Conservation (phyloP, 2,113 vertebrate genomes). For the Cacatua alba region DNA sequence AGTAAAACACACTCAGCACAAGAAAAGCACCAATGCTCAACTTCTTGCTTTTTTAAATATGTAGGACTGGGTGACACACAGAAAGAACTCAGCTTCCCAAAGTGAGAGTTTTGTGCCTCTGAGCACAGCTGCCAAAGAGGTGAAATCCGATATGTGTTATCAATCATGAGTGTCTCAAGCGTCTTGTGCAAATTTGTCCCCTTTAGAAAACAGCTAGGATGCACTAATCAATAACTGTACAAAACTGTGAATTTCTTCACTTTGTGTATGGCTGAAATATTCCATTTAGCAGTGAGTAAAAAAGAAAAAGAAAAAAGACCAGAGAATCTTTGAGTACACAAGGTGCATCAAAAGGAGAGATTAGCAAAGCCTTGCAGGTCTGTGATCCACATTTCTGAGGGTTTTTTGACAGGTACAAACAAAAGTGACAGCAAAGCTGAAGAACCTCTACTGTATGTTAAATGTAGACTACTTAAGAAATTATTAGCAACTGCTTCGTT, state of each 20-base stretch:
- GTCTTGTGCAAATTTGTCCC: background rate
- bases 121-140: background rate
- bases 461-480: background rate
- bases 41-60: background rate
- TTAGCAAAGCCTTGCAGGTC: background rate
- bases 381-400: background rate
- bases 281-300: background rate
- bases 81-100: background rate
- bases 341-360: background rate
- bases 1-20: background rate
- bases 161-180: background rate
- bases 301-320: background rate
- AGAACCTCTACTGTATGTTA: background rate
- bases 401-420: background rate
- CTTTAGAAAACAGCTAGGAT: background rate
- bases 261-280: background rate
- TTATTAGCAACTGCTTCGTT: background rate
- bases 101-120: background rate
- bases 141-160: background rate
- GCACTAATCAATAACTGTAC: background rate
- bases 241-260: background rate
- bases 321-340: background rate
- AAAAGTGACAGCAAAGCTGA: background rate
- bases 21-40: background rate
- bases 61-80: background rate